Base-by-base conservation (phyloP, 2,113 vertebrate species). In the Sphyrna mokarran region DNA sequence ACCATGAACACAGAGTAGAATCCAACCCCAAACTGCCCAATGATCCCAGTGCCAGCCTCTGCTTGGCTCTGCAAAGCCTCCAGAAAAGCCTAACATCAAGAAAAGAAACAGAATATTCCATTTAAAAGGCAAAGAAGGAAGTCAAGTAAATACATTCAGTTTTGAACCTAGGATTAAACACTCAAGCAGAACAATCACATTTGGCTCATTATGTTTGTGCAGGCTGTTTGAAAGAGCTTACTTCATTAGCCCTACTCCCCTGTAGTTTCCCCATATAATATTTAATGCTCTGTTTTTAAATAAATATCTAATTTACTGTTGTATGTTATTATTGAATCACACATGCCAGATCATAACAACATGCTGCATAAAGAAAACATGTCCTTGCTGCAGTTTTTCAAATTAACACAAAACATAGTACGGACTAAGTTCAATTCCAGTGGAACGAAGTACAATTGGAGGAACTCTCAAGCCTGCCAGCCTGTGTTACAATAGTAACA, bases 1-100 rank as follows among this genome's bases (percentile, higher is more conserved):
- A 99, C 99, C 99, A 99, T 99, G 97, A 99, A 99, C n/a, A 98
- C 97, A 0, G 99, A 99, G 97, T 99, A 99, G 97, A 99, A 99
- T 23, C 99, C 99, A 69, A 99, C 99, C 33, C 99, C 99, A 95
- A 99, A 99, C 97, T 99, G 99, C 96, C 99, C 99, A 0, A 99
- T 99, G 97, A 99, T 99, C 96, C 98, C 98, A 97, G 98, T 98
- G 96, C 98, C 98, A 96, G 98, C 98, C 97, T 99, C 99, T 0
- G 97, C 97, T 97, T 99, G 98, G 97, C 96, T 98, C 97, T 99
- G 98, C 96, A 99, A 97, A 0, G 98, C 97, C 1, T 99, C 99
- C 96, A 99, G 97, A 96, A 99, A 99, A 0, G 98, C 98, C 99
- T 99, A 96, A 0, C 26, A 96, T 48, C 95, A 37, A 80, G 10